Percentiles rank a stretch among this genome's conserved stretches.
Conservation (phyloP, 2,113 vertebrate species). For the Guaruba guarouba region DNA sequence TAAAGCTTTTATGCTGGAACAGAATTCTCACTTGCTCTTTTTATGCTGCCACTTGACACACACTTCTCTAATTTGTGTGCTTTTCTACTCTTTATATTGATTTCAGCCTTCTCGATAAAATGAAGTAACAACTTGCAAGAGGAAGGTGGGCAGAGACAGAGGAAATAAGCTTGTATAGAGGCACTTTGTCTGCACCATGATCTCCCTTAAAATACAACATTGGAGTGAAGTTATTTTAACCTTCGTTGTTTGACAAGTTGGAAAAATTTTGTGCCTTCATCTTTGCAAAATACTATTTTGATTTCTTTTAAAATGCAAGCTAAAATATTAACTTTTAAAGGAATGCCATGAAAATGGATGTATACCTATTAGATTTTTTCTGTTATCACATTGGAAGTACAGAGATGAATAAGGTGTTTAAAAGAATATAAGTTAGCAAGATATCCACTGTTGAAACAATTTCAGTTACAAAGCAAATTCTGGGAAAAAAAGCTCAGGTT, state of each 20-base stretch:
- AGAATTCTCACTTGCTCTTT: conserved; percentile 36
- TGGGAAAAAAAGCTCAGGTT: not conserved
- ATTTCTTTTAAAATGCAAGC: not conserved
- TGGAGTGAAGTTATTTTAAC: not conserved
- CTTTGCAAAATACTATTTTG: not conserved
- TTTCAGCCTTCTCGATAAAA: not conserved
- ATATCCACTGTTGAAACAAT: not conserved
- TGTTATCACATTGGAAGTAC: not conserved
- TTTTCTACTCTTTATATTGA: conserved; percentile 34
- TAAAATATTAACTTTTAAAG: not conserved
- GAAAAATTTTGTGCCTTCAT: not conserved
- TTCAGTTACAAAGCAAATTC: not conserved
- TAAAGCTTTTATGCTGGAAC: conserved; percentile 34
- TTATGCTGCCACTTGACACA: conserved; percentile 4
- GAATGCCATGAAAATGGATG: not conserved
- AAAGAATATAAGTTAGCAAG: not conserved
- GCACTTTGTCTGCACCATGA: not conserved
- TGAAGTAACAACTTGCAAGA: not conserved
- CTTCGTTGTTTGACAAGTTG: not conserved
- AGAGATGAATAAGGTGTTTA: not conserved
- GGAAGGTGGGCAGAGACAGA: not conserved
- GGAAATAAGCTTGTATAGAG: not conserved
- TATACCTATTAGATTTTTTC: not conserved
- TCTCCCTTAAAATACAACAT: not conserved
- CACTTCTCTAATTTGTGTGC: not conserved